Conservation (phyloP, 2,797 vertebrate species). For the Pseudomugil gertrudae region DNA sequence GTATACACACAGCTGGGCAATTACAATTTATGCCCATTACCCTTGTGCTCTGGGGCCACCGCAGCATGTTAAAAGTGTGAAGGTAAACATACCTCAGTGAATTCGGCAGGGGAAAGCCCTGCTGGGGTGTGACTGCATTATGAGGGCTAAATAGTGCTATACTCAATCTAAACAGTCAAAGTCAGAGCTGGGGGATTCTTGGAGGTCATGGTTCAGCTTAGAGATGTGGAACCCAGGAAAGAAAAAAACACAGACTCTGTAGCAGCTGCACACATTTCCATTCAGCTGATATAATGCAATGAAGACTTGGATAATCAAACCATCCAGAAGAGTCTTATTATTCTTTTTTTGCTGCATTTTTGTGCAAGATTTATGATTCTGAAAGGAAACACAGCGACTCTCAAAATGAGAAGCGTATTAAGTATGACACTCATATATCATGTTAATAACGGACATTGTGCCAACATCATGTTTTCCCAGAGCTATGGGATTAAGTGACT, state of each 20-base stretch:
- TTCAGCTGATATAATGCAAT: conserved; percentile 45
- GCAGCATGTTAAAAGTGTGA: conserved; percentile 58
- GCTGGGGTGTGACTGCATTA: conserved; percentile 57
- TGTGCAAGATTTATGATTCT: conserved; percentile 35
- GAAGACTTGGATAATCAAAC: conserved; percentile 38
- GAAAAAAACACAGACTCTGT: conserved; percentile 24
- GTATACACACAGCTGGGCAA: conserved; percentile 48
- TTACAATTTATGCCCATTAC: conserved; percentile 58
- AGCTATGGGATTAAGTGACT: conserved; percentile 25
- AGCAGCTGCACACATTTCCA: conserved; percentile 57
- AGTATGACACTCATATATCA: conserved; percentile 37
- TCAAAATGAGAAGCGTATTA: conserved; percentile 19
- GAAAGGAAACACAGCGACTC: conserved; percentile 14
- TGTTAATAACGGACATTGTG: conserved; percentile 15
- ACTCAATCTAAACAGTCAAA: conserved; percentile 71
- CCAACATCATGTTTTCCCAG: conserved; percentile 30
- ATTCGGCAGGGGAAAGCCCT: conserved; percentile 56
- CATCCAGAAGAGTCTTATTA: conserved; percentile 50
- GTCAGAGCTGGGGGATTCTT: conserved; percentile 49
- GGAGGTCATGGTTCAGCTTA: conserved; percentile 51
- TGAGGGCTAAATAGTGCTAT: conserved; percentile 74
- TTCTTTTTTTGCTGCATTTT: conserved; percentile 33
- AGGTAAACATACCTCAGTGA: conserved; percentile 74
- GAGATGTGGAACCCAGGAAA: conserved; percentile 33
- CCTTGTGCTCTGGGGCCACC: conserved; percentile 59